A percentile compares a stretch with the other conserved stretches of the same genome.
Evolutionary conservation across 2,113 vertebrate genomes (phyloP).

Genomic region (Lepidothrix coronata): DNA sequence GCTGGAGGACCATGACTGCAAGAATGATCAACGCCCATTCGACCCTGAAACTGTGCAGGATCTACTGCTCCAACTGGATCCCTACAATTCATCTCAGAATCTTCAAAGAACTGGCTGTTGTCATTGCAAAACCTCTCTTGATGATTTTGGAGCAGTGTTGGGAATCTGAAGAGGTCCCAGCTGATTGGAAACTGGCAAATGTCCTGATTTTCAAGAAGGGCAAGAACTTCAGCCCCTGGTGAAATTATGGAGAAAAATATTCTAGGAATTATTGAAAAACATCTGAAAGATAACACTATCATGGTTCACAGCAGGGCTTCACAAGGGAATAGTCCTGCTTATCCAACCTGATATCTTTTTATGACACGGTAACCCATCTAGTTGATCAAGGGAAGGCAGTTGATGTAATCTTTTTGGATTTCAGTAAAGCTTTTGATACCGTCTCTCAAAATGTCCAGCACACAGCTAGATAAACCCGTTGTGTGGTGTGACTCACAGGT

Average conservation of each 20-base stretch:
- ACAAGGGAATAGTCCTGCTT: not conserved
- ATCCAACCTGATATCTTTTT: not conserved
- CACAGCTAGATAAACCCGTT: not conserved
- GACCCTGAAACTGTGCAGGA: not conserved
- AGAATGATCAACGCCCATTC: not conserved
- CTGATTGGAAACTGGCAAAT: not conserved
- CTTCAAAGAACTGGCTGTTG: not conserved
- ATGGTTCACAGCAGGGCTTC: not conserved
- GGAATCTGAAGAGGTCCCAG: not conserved
- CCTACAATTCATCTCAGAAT: not conserved
- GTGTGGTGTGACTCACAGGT: not conserved
- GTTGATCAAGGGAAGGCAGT: not conserved
- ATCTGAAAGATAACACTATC: not conserved
- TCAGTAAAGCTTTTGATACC: not conserved
- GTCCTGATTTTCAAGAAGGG: not conserved
- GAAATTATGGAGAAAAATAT: not conserved
- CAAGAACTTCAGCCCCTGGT: not conserved
- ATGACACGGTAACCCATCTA: not conserved
- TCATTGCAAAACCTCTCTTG: not conserved
- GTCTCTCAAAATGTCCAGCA: not conserved
- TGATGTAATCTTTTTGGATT: not conserved
- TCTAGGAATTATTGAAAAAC: not conserved
- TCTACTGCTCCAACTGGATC: not conserved
- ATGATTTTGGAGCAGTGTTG: not conserved
- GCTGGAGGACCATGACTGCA: not conserved